These are phyloP conservation scores for Chloroceryle aenea DNA, from an alignment of 2,113 vertebrate genomes.

Conservation along the genomic window DNA sequence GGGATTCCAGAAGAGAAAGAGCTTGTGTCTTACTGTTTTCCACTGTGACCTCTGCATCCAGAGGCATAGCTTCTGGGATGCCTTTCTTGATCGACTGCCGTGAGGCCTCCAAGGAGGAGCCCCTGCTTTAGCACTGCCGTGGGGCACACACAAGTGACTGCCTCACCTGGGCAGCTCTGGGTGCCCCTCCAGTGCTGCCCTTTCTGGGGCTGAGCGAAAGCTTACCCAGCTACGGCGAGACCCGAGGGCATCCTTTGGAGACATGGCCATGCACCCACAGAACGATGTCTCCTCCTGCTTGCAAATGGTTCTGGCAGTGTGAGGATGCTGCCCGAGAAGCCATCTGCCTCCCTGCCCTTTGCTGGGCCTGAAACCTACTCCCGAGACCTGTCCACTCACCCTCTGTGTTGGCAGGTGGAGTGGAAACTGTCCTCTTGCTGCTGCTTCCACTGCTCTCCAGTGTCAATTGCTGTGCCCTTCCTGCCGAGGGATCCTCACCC, in stretches of 20 bases:
- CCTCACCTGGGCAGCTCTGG: background rate
- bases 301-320: accelerated
- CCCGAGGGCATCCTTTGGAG: accelerated
- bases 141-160: background rate
- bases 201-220: background rate
- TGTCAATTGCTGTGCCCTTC: background rate
- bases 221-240: too few species aligned
- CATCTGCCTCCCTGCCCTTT: background rate
- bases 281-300: accelerated
- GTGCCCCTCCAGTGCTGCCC: too few species aligned
- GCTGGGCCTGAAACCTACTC: background rate
- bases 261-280: accelerated
- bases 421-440: background rate
- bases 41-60: background rate
- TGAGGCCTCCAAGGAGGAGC: background rate
- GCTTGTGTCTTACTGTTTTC: background rate
- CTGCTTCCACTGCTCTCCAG: background rate
- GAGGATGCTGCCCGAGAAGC: background rate
- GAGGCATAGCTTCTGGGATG: background rate
- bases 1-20: background rate
- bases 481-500: background rate
- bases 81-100: background rate
- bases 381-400: accelerated
- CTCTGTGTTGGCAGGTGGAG: background rate
- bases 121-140: background rate